Conservation (phyloP, 2,888 invertebrate species). For the Eudemis profundana region DNA sequence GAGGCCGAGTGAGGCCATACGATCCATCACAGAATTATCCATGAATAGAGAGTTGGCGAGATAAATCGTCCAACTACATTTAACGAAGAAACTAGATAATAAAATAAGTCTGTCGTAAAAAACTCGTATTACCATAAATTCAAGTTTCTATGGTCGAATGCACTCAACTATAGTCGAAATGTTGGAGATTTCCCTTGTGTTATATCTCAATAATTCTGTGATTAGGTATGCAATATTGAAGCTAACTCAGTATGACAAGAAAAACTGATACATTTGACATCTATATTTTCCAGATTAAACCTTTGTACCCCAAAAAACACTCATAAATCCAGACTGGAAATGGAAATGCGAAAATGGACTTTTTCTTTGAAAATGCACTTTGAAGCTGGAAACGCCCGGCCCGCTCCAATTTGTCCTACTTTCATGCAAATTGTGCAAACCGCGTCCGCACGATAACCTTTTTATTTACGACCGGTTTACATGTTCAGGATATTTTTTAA, state of each 20-base stretch:
- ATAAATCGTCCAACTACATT: background rate
- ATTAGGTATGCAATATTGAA: no score
- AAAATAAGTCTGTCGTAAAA: no score
- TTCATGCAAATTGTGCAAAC: constrained; percentile 31
- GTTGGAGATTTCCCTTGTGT: no score
- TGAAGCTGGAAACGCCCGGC: constrained; percentile 14
- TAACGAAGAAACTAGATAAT: no score
- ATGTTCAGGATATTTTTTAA: background rate
- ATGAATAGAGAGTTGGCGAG: constrained; percentile 5
- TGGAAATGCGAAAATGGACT: constrained; percentile 19
- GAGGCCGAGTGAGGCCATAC: background rate
- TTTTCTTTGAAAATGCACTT: constrained; percentile 19
- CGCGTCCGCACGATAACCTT: constrained; percentile 29
- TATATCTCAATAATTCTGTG: no score
- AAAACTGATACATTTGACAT: background rate
- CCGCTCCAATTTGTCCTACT: constrained; percentile 33
- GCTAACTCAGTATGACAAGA: no score
- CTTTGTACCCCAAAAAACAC: background rate
- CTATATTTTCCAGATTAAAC: background rate
- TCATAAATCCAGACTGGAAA: constrained; percentile 14
- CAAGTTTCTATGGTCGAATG: no score
- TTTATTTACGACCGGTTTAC: constrained; percentile 34
- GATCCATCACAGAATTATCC: constrained; percentile 19
- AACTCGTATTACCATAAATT: no score
- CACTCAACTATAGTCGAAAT: no score